Base-by-base conservation (phyloP, 2,888 invertebrate species). In the Zele albiditarsus region DNA sequence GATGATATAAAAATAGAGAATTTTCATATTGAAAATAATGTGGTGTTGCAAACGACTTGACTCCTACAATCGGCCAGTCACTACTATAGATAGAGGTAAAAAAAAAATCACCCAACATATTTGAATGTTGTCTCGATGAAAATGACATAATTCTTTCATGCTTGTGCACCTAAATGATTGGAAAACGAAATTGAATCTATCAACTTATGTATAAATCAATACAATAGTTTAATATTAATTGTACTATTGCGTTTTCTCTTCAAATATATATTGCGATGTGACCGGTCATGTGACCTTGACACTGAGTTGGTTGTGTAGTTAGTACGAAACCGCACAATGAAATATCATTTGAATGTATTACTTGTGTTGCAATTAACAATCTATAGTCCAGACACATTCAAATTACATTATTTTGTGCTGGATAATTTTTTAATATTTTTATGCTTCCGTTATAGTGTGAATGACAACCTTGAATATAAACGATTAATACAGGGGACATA, bases 31-130 rank as follows among this genome's bases (percentile, higher is more conserved):
- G 20, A 20, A 8, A 53, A 53, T 65, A 60, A 85, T 85, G 86
- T 85, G 85, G 86, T 85, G 86, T 82, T 86, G 86, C 82, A 85
- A 86, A 81, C 83, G 80, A 80, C 82, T 82, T 78, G 82, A 83
- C 81, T 78, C 81, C 60, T 84, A 86, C 79, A 83, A 84, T 81
- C 84, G 84, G 85, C 85, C 85, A 74, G 81, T 85, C 81, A 85
- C 85, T 73, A 84, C 84, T 80, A 75, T 85, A 77, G 80, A 84
- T 71, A 81, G 85, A 85, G 84, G 84, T 85, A 85, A 85, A 73
- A 71, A 38, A 58, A 67, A 49, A 73, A 65, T 28, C 12, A 28
- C 12, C 38, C 1, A 8, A 6, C 8, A 1, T 38, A 8, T 12
- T 12, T 38, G 38, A 38, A 38, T 38, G 12, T 0, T 12, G 12